These are phyloP conservation scores for Ophiothrix spiculata DNA, from an alignment of 35 echinoderm and acorn worm species.

Conservation along the genomic window DNA sequence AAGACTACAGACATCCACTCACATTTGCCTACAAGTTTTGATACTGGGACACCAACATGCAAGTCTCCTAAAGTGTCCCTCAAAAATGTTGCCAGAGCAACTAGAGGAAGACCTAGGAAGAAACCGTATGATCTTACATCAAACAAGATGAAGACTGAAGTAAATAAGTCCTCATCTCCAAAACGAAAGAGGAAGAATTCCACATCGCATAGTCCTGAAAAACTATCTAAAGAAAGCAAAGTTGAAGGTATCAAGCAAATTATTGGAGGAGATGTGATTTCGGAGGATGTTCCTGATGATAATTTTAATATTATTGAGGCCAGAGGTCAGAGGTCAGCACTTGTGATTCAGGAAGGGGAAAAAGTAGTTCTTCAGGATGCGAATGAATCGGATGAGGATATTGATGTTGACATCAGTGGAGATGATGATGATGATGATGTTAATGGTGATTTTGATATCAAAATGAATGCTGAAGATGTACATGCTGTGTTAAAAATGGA, in stretches of 20 bases:
- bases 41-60: conserved; percentile 25
- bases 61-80: not conserved
- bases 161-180: not conserved
- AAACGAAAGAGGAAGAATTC: not conserved
- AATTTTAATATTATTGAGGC: not conserved
- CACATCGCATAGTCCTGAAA: not conserved
- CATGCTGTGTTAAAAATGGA: not conserved
- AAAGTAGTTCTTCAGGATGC: not conserved
- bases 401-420: not conserved
- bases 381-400: not conserved
- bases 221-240: not conserved
- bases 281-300: not conserved
- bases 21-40: not conserved
- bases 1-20: not conserved
- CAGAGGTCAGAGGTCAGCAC: not conserved
- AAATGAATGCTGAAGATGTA: not conserved
- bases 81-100: not conserved
- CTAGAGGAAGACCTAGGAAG: not conserved
- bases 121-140: not conserved
- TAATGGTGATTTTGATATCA: not conserved
- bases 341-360: not conserved
- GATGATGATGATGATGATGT: not conserved
- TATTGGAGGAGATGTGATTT: too few species aligned
- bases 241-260: too few species aligned
- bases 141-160: not conserved